Base-by-base conservation (phyloP, 1,140 invertebrate species). In the Calephelis nemesis region DNA sequence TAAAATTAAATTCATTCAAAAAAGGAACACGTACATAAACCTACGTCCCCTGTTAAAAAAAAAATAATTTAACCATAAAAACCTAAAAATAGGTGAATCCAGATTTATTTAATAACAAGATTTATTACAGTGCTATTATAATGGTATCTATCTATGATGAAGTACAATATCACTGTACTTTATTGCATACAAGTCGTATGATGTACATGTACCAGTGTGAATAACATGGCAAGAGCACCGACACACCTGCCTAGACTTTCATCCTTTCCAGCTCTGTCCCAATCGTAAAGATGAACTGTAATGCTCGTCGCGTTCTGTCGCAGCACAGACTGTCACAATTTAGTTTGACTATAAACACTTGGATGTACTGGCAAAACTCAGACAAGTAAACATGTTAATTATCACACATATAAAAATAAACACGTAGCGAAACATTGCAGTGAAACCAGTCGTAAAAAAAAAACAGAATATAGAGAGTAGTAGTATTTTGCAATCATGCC, bases 211-310 rank as follows among this genome's bases (percentile, higher is more conserved):
- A 58, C 19, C 30, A 60, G 11, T 60, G 30, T 60, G 11, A 7
- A 12, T 60, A 39, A 40, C 67, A 49, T 49, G 11, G 47, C 62
- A 63, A 48, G 60, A 62, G 12, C 62, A 50, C 62, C 11, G 68
- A 75, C 77, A 49, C 81, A 97, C 96, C 96, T 96, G 94, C 96
- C 96, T 79, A 97, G 94, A 79, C 94, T 94, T 90, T 97, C 96
- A 90, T 96, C 95, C 84, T 93, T 92, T 81, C 94, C 95, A 79
- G 95, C 94, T 82, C 95, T 95, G 93, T 97, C 96, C 95, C 96
- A 96, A 93, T 96, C 96, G 95, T 93, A 96, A 68, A 91, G 83
- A 71, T 79, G 84, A 73, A 91, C 69, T 67, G 71, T 73, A 54
- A 68, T 74, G 67, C 68, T 64, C 78, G 76, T 75, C 72, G 73